Percentiles rank a stretch among this genome's conserved stretches.
Evolutionary conservation across 2,797 vertebrate genomes (phyloP).

Genomic region (Chelonia mydas): DNA sequence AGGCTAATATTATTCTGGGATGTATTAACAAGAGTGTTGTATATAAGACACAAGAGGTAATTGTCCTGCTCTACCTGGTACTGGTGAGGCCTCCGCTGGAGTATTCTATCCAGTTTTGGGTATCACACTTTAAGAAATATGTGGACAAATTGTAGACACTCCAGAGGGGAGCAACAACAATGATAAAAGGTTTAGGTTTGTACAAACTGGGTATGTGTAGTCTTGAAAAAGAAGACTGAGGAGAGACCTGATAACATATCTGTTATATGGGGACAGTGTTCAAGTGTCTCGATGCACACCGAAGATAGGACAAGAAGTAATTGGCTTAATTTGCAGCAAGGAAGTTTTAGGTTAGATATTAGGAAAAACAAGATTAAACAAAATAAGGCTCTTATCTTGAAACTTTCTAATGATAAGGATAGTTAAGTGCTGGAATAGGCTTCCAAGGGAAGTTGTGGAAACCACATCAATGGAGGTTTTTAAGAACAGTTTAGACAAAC

Average conservation of each 20-base stretch:
- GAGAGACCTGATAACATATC: neutral
- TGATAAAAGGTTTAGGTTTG: neutral
- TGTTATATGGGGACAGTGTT: neutral
- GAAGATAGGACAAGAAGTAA: neutral
- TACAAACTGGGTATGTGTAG: neutral
- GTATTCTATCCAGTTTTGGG: neutral
- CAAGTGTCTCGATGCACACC: neutral
- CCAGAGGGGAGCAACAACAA: conserved; percentile 43
- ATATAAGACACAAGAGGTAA: neutral
- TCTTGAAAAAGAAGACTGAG: conserved; percentile 1
- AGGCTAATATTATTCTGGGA: conserved; percentile 10
- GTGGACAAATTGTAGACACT: neutral
- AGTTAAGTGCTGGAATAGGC: neutral
- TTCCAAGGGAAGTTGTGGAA: neutral
- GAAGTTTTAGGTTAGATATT: neutral
- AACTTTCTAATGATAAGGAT: neutral
- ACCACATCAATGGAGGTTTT: no score
- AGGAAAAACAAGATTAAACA: neutral
- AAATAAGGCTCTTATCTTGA: no score
- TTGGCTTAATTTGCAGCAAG: neutral
- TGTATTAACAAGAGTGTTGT: neutral
- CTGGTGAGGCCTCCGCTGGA: neutral
- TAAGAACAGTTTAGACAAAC: neutral
- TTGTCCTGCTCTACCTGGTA: neutral
- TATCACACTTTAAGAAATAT: conserved; percentile 26